These are phyloP conservation scores for Fratercula arctica DNA, from an alignment of 2,797 vertebrate genomes.

Conservation along the genomic window DNA sequence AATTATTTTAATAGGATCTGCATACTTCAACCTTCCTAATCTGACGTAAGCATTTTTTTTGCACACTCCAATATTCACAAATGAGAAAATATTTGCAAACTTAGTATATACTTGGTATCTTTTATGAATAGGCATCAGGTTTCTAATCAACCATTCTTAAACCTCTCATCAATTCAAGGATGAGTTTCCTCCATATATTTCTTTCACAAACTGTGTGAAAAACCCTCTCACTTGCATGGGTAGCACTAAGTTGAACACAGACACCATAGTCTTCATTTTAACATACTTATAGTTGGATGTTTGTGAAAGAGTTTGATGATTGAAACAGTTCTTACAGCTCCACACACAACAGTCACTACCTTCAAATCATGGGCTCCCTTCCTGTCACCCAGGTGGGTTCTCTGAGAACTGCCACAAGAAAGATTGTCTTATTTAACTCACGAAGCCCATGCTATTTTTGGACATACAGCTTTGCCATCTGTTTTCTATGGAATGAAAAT, in stretches of 20 bases:
- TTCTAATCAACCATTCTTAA: not conserved
- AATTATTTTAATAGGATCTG: not conserved
- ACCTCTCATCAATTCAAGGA: not conserved
- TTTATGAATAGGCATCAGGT: not conserved
- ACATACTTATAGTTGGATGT: not conserved
- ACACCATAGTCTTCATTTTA: not conserved
- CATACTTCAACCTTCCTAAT: not conserved
- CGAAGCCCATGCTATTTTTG: not conserved
- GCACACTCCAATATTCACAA: not conserved
- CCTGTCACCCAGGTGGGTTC: not conserved
- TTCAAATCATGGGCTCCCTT: not conserved
- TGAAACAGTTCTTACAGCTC: not conserved
- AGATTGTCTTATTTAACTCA: not conserved
- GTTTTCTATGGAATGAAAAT: not conserved
- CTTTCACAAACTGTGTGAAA: not conserved
- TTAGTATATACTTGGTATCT: not conserved
- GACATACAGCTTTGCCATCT: not conserved
- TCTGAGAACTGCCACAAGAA: not conserved
- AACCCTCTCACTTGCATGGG: not conserved
- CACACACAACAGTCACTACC: not conserved
- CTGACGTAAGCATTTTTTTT: not conserved
- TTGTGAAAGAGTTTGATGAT: not conserved
- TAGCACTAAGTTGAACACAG: too few species aligned
- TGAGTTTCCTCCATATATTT: not conserved
- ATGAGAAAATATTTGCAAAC: not conserved